Percentiles rank a stretch among this genome's conserved stretches.
Evolutionary conservation across 2,888 invertebrate species (phyloP).

Genomic region (Coecobrya sp.): DNA sequence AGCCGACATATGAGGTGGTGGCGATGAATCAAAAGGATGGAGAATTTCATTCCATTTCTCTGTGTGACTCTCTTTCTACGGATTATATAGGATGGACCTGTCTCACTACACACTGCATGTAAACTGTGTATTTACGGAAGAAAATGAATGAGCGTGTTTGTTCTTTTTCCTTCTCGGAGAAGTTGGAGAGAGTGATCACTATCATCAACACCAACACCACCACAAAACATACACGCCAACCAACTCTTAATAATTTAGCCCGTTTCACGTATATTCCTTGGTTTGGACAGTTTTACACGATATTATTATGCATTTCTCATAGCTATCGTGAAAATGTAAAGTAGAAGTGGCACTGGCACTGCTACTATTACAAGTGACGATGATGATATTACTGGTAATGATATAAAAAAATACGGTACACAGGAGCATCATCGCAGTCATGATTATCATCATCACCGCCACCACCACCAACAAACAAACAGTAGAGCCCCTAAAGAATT

Average conservation of each 20-base stretch:
- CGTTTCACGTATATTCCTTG: slow-evolving; percentile 63
- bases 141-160: slow-evolving; percentile 64
- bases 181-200: slow-evolving; percentile 62
- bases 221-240: slow-evolving; percentile 41
- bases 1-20: background rate
- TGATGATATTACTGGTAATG: slow-evolving; percentile 25
- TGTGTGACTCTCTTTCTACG: background rate
- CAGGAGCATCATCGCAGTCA: slow-evolving; percentile 41
- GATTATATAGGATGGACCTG: slow-evolving; percentile 17
- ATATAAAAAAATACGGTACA: slow-evolving; percentile 58
- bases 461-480: slow-evolving; percentile 61
- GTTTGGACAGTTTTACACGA: slow-evolving; percentile 62
- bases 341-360: background rate
- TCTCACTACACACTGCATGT: background rate
- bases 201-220: slow-evolving; percentile 36
- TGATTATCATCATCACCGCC: slow-evolving; percentile 22
- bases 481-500: slow-evolving; percentile 77
- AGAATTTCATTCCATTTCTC: slow-evolving; percentile 60
- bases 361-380: background rate
- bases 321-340: slow-evolving; percentile 25
- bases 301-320: slow-evolving; percentile 57
- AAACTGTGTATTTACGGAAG: background rate
- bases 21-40: slow-evolving; percentile 52
- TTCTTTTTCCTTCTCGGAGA: slow-evolving; percentile 51
- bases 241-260: slow-evolving; percentile 21